phyloP scores from a whole-genome alignment of 1,140 invertebrate genomes.

The Lerema accius region DNA sequence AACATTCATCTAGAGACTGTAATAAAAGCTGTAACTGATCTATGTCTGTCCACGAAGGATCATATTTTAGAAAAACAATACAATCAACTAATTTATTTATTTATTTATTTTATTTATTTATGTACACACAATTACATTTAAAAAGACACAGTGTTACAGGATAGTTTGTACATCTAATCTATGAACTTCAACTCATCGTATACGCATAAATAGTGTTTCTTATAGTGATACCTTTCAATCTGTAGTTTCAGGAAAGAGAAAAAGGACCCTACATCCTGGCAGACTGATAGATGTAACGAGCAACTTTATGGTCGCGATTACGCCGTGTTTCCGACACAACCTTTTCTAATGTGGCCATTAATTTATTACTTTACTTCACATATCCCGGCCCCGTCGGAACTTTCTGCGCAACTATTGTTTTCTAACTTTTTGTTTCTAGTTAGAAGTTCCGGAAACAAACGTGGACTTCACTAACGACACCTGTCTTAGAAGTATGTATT shows the following conservation, averaged over 20 bases:
- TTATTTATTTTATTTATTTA: too few relatives aligned
- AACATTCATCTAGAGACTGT: too few relatives aligned
- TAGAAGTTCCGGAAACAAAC: not conserved
- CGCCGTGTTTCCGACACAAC: conserved; percentile 6
- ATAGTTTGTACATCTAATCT: too few relatives aligned
- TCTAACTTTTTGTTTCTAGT: conserved; percentile 9
- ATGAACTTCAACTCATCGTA: too few relatives aligned
- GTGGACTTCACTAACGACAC: conserved; percentile 17
- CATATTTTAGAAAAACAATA: too few relatives aligned
- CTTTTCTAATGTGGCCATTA: conserved; percentile 29
- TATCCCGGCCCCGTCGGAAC: conserved; percentile 10
- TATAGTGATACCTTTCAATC: too few relatives aligned
- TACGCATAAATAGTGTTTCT: too few relatives aligned
- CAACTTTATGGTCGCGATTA: conserved; percentile 22
- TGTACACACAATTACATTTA: too few relatives aligned
- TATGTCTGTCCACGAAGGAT: too few relatives aligned
- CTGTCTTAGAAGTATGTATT: not conserved
- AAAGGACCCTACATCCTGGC: not conserved
- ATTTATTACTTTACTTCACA: conserved; percentile 30
- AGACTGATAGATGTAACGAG: conserved; percentile 19
- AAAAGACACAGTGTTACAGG: too few relatives aligned
- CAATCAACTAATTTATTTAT: too few relatives aligned
- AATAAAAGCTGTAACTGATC: too few relatives aligned
- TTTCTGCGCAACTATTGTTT: conserved; percentile 27
- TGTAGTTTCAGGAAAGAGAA: not conserved